Percentiles rank a stretch among this genome's conserved stretches.
Conservation (phyloP, 2,888 invertebrate species). For the Pristionchus entomophagus region DNA sequence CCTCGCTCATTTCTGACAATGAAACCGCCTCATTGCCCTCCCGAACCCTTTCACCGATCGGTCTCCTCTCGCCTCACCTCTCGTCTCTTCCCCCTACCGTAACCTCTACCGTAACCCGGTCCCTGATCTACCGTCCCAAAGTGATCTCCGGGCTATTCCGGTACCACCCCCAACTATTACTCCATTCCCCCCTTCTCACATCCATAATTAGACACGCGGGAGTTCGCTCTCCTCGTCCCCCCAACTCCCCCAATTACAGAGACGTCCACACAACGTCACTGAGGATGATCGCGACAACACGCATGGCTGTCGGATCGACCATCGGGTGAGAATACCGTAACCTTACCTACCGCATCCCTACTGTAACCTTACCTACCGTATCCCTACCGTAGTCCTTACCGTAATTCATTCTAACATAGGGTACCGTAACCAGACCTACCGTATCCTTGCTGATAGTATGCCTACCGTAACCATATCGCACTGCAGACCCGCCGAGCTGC, state of each 20-base stretch:
- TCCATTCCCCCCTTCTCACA: neutral
- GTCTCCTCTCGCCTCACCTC: neutral
- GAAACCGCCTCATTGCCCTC: neutral
- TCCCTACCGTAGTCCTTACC: no score
- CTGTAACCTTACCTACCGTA: neutral
- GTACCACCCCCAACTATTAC: neutral
- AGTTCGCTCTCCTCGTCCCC: no score
- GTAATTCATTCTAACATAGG: no score
- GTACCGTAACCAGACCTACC: neutral
- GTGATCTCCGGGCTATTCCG: neutral
- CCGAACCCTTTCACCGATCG: neutral
- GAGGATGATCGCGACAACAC: constrained; percentile 28
- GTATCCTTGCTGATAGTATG: neutral
- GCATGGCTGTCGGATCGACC: neutral
- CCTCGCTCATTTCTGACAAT: no score
- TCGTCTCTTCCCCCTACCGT: no score
- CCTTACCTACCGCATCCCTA: neutral
- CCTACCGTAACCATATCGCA: neutral
- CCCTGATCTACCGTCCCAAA: neutral
- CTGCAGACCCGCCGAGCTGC: neutral
- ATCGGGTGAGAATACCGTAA: neutral
- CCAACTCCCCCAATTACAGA: neutral
- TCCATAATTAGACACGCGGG: neutral
- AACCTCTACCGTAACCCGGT: neutral
- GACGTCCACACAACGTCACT: neutral